Percentiles rank a stretch among this genome's conserved stretches.
Conservation (phyloP, 2,888 invertebrate genomes). For the Drosophila fungiperda region DNA sequence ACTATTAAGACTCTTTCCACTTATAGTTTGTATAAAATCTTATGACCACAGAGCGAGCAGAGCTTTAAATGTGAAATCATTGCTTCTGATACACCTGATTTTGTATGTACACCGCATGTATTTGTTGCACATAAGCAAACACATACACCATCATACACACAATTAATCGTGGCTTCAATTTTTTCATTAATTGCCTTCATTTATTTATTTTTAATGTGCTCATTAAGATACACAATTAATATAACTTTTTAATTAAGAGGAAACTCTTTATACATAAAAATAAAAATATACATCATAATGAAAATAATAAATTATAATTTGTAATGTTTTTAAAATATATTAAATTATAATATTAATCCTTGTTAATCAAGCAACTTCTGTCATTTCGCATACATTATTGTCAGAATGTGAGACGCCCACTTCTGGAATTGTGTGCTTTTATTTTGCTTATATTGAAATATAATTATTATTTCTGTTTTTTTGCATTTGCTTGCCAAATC, state of each 20-base stretch:
- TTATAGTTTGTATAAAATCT: constrained; percentile 35
- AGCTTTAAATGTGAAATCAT: constrained; percentile 14
- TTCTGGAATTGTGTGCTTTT: background rate
- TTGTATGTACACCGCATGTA: background rate
- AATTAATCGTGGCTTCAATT: background rate
- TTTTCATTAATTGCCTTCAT: background rate
- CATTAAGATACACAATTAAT: background rate
- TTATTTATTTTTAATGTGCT: background rate
- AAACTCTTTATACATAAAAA: background rate
- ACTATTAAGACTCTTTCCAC: constrained; percentile 44
- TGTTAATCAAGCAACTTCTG: background rate
- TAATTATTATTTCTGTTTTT: background rate
- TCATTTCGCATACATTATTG: background rate
- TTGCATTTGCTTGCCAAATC: background rate
- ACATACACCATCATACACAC: background rate
- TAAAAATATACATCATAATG: background rate
- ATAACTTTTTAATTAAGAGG: no score
- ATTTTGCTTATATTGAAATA: background rate
- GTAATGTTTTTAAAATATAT: background rate
- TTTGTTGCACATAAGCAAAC: background rate
- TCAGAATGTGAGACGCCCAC: background rate
- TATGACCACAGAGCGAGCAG: constrained; percentile 17
- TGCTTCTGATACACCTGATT: constrained; percentile 5
- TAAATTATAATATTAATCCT: background rate
- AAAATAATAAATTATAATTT: background rate